phyloP scores from a whole-genome alignment of 2,113 vertebrate species.

The Synodontis membranacea region DNA sequence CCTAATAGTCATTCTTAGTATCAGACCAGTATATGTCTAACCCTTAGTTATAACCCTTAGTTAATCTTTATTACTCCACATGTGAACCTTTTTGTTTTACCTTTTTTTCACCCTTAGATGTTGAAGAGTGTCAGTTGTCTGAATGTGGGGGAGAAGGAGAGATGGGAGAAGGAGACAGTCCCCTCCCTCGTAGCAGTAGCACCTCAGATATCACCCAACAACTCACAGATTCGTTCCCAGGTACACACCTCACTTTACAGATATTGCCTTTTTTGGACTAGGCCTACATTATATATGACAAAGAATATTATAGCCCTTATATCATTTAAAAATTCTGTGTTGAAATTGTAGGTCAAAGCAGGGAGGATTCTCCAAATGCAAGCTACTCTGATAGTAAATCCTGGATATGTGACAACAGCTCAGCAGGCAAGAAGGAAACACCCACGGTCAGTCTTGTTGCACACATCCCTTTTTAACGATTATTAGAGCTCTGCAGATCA shows the following conservation, averaged over 20 bases:
- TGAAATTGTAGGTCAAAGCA: conserved; percentile 76
- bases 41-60: not conserved
- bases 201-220: conserved; percentile 89
- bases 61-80: not conserved
- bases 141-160: conserved; percentile 75
- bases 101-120: conserved; percentile 71
- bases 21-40: not conserved
- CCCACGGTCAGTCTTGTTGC: conserved; percentile 76
- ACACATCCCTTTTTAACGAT: not conserved
- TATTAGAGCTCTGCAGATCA: not conserved
- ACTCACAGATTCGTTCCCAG: conserved; percentile 77
- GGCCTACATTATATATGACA: not conserved
- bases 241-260: conserved; percentile 61
- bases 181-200: conserved; percentile 85
- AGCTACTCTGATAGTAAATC: conserved; percentile 72
- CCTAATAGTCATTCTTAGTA: not conserved
- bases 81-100: conserved; percentile 25
- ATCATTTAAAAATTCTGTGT: not conserved
- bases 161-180: conserved; percentile 75
- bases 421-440: conserved; percentile 71
- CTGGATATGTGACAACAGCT: conserved; percentile 70
- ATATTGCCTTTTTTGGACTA: not conserved
- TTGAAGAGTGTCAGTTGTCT: conserved; percentile 84
- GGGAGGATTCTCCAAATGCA: conserved; percentile 76
- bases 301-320: not conserved